These are phyloP conservation scores for Parelbella ahira DNA, from an alignment of 2,888 invertebrate species.

Conservation along the genomic window DNA sequence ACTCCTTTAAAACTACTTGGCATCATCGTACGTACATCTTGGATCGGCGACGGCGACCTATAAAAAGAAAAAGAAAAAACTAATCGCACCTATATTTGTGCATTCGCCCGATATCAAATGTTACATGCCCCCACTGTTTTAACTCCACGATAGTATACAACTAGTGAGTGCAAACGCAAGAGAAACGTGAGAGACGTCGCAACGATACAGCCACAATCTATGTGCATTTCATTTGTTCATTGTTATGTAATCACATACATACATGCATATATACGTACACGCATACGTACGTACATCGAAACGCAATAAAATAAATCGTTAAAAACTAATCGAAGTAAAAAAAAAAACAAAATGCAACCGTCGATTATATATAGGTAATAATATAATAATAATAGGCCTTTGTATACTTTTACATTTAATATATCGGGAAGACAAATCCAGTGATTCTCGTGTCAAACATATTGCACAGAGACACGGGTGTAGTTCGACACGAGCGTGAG, in stretches of 20 bases:
- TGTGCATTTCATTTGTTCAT: constrained; percentile 36
- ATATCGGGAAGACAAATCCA: constrained; percentile 47
- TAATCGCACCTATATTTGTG: constrained; percentile 18
- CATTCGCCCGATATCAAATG: constrained; percentile 5
- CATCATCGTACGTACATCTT: constrained; percentile 17
- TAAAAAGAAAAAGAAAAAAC: too few relatives aligned
- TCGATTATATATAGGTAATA: constrained; percentile 33
- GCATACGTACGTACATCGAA: constrained; percentile 26
- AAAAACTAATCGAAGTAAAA: constrained; percentile 36
- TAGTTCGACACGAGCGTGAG: too few relatives aligned
- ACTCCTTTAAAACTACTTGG: constrained; percentile 23
- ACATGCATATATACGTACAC: too few relatives aligned
- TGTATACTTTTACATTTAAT: constrained; percentile 35
- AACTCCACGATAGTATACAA: too few relatives aligned
- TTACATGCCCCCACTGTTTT: constrained; percentile 12
- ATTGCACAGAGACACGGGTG: constrained; percentile 43
- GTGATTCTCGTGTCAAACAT: constrained; percentile 38
- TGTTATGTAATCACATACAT: constrained; percentile 36
- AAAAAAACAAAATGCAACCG: constrained; percentile 36
- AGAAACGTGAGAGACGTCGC: constrained; percentile 4
- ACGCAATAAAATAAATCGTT: constrained; percentile 34
- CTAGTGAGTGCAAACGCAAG: constrained; percentile 16
- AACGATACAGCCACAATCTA: constrained; percentile 30
- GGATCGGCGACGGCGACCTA: constrained; percentile 9
- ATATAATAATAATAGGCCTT: constrained; percentile 40